Evolutionary conservation across 2,797 vertebrate species (phyloP), one percentile per base, ranked within the genome.

Genomic region (Argentina silus): DNA sequence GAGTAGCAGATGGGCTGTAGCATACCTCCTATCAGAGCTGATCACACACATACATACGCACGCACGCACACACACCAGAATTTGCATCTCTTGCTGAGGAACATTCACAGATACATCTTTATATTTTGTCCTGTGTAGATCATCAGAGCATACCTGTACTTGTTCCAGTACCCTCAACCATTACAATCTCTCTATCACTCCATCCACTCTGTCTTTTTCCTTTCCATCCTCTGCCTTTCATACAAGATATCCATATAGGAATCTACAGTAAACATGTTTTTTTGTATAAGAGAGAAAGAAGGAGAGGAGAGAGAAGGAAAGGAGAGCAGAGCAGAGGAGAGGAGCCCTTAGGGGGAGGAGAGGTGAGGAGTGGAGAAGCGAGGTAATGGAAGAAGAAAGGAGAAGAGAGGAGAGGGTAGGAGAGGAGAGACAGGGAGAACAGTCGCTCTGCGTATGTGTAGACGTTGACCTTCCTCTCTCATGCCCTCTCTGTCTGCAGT

Each of bases 1-100:
- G 73, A 78, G 66, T 55, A 80, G 72, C 85, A 85, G 79, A 86
- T 85, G 83, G 82, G 83, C 74, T 8, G 47, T 36, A 36, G 27
- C 77, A 61, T 68, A 80, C 67, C 61, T 79, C 81, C 83, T 72
- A 48, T 83, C 45, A 42, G 43, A 79, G 67, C 11, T 50, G 36
- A 15, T n/a, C 10, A 19, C 73, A 55, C 50, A 68, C 8, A 10
- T 15, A 48, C 12, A 51, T 67, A 57, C 74, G 77, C 62, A 42
- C 19, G 23, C 51, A 11, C 67, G 48, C 69, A 15, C n/a, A 23
- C 19, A 27, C 56, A 42, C 56, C 3, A 44, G 44, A 57, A 36
- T 44, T 14, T 57, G 21, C 68, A 59, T 53, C 43, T 19, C 53
- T 19, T 21, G 27, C 19, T 15, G 8, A n/a, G n/a, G 5, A 44